Evolutionary conservation across 2,888 invertebrate species (phyloP), one percentile per base, ranked within the genome.

Genomic region (Gymnocheta viridis): DNA sequence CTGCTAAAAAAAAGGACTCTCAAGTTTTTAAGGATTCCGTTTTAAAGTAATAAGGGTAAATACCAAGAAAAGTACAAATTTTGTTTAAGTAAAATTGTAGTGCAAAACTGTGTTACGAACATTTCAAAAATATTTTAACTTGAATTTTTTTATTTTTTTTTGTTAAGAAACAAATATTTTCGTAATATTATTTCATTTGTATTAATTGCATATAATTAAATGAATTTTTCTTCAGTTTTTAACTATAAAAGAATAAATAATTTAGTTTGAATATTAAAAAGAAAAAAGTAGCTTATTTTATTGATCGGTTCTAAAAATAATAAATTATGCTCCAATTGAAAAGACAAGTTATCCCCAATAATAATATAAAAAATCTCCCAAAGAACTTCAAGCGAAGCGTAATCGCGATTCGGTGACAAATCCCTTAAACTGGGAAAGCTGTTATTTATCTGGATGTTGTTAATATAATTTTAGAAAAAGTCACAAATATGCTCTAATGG

Each of bases 21-120:
- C n/a, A n/a, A n/a, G n/a, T n/a, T 17, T 32, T 17, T 29, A 1
- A 7, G 7, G 22, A 24, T 60, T 22, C 10, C 24, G 19, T 60
- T 7, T 38, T 9, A 58, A 51, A 49, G 4, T n/a, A n/a, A 5
- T 41, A 41, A 4, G 38, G 22, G 38, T 41, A 41, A 62, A 27
- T 44, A 17, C 27, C 24, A n/a, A n/a, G 4, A 27, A 41, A n/a
- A 62, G 41, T 62, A 62, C 62, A 62, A 62, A 51, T 51, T 51
- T 49, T 24, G 24, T 51, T 51, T 51, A 51, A 51, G 12, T 27
- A 12, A 1, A 7, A 47, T 47, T 47, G 2, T 49, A 22, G 7
- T 10, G 38, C 7, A 38, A 38, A 6, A 38, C 38, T n/a, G n/a
- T n/a, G n/a, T n/a, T n/a, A n/a, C n/a, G n/a, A n/a, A n/a, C n/a